phyloP scores from a whole-genome alignment of 2,888 invertebrate genomes.

The Zele albiditarsus region DNA sequence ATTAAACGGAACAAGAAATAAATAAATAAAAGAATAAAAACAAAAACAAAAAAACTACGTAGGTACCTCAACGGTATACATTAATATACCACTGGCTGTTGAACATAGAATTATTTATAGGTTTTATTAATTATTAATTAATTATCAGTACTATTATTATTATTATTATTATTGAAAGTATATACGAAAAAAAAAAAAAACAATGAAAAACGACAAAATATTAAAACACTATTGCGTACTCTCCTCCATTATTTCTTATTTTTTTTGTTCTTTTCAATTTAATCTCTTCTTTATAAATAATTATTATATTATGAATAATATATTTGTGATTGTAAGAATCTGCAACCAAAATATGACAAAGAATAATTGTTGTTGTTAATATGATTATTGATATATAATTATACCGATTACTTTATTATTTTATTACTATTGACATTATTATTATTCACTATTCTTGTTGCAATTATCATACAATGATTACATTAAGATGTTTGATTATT shows the following conservation, averaged over 20 bases:
- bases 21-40: conserved; percentile 28
- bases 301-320: conserved; percentile 71
- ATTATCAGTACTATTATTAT: conserved; percentile 23
- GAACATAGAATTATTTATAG: conserved; percentile 72
- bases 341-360: conserved; percentile 73
- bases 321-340: conserved; percentile 73
- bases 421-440: conserved; percentile 55
- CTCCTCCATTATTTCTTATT: conserved; percentile 69
- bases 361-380: conserved; percentile 73
- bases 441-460: conserved; percentile 68
- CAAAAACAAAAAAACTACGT: conserved; percentile 62
- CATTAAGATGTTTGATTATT: conserved; percentile 39
- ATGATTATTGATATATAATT: conserved; percentile 71
- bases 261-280: conserved; percentile 54
- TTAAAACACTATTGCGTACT: conserved; percentile 67
- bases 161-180: conserved; percentile 68
- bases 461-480: conserved; percentile 59
- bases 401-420: conserved; percentile 53
- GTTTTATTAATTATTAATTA: conserved; percentile 61
- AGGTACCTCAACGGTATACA: conserved; percentile 73
- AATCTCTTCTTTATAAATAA: conserved; percentile 69
- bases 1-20: conserved; percentile 16
- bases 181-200: conserved; percentile 62
- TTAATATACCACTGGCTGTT: conserved; percentile 73
- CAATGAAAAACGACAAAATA: conserved; percentile 51